Base-by-base conservation (phyloP, 2,113 vertebrate genomes). In the Nanorana parkeri region DNA sequence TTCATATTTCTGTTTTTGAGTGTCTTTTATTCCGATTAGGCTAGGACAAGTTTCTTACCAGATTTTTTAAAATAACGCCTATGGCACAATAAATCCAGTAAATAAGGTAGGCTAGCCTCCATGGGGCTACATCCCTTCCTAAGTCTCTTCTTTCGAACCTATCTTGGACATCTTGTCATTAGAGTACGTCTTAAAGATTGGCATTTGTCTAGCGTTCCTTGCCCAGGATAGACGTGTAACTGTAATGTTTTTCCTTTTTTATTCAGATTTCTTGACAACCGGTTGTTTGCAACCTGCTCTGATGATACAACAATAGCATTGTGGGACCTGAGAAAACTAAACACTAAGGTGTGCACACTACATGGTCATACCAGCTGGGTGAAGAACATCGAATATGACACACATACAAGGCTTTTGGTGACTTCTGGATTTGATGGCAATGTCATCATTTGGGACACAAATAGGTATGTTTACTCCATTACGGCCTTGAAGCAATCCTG, bases 281-380 rank as follows among this genome's bases (percentile, higher is more conserved):
- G 98, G 23, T 89, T 99, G 88, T 99, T 99, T 68, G 98, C 98
- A 0, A 99, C 97, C 29, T 99, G 98, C 86, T 99, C 98, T 1
- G 98, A 99, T 67, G 98, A 99, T 91, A 99, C 98, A 78, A 99
- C 98, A 1, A 96, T 99, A 85, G 98, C 97, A 68, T 91, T 99
- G 17, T 99, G 98, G 98, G 98, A 99, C 85, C 89, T 99, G 74
- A 94, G 98, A 28, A 99, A 99, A 88, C 87, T 99, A 78, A 98
- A 96, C 85, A 92, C 93, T 7, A 99, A 98, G 90, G 97, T 99
- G 52, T 99, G 98, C 91, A 95, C 97, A 5, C 87, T 99, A 89
- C 97, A 99, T 2, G 98, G 97, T 55, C 98, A 99, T 84, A 97
- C 97, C 87, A 99, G 98, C 93, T 99, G 98, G 98, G 98, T 99